Evolutionary conservation across 2,888 invertebrate species (phyloP).

Genomic region (Agriotes lineatus): DNA sequence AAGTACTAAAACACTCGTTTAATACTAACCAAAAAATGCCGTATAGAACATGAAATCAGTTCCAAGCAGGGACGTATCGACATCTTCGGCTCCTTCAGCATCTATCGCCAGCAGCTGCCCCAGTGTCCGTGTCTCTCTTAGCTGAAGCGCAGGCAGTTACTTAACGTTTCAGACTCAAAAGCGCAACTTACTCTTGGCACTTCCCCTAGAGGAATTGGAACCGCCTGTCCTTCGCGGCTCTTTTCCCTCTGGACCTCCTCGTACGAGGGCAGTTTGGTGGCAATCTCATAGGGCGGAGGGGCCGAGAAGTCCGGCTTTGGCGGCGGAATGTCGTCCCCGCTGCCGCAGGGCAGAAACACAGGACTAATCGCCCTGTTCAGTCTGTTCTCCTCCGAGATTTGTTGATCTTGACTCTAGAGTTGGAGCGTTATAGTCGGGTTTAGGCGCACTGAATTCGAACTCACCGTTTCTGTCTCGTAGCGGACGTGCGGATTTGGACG

Average conservation of each 20-base stretch:
- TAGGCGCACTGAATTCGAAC: no score
- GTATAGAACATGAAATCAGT: constrained; percentile 95
- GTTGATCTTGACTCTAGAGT: background rate
- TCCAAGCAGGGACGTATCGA: constrained; percentile 85
- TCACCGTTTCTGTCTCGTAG: constrained; percentile 35
- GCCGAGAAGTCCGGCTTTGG: constrained; percentile 88
- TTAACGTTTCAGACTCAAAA: background rate
- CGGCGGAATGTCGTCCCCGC: constrained; percentile 78
- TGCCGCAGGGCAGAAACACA: constrained; percentile 54
- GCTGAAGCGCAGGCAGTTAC: constrained; percentile 49
- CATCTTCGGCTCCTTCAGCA: constrained; percentile 79
- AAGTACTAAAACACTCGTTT: no score
- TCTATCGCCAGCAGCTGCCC: constrained; percentile 78
- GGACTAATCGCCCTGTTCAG: constrained; percentile 25
- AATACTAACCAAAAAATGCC: constrained; percentile 83
- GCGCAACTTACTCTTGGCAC: constrained; percentile 30
- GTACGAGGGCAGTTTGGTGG: constrained; percentile 86
- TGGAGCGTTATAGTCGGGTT: background rate
- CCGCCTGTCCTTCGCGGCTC: constrained; percentile 74
- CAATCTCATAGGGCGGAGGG: constrained; percentile 90
- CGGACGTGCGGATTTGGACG: constrained; percentile 28
- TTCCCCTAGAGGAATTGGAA: constrained; percentile 53
- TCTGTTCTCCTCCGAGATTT: constrained; percentile 17
- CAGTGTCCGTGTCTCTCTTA: constrained; percentile 56
- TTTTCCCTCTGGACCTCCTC: constrained; percentile 94